Conservation (phyloP, 2,113 vertebrate species). For the Anguilla rostrata region DNA sequence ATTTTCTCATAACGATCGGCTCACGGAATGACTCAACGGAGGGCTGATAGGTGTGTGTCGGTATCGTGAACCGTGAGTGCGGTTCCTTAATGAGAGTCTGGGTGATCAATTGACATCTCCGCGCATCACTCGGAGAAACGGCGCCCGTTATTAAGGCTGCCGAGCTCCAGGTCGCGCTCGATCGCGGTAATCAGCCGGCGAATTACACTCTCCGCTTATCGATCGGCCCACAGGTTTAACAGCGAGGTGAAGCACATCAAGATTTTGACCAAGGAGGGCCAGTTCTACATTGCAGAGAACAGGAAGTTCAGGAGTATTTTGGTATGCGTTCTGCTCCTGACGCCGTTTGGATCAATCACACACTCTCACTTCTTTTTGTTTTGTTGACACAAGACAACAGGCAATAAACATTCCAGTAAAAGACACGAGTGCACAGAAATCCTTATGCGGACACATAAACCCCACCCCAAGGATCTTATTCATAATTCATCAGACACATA, state of each 20-base stretch:
- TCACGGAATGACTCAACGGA: not conserved
- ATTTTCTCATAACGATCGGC: not conserved
- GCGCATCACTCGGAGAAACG: slow-evolving; percentile 66
- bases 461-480: not conserved
- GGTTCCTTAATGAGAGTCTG: slow-evolving; percentile 74
- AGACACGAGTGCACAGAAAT: too few species aligned
- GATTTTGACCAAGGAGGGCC: slow-evolving; percentile 91
- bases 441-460: too few species aligned
- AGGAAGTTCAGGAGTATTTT: slow-evolving; percentile 91
- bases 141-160: slow-evolving; percentile 61
- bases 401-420: not conserved
- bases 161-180: slow-evolving; percentile 71
- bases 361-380: not conserved
- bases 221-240: slow-evolving; percentile 85
- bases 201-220: slow-evolving; percentile 81
- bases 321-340: slow-evolving; percentile 69
- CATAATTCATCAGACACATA: not conserved
- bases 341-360: not conserved
- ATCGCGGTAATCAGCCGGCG: slow-evolving; percentile 72
- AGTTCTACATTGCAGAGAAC: slow-evolving; percentile 92
- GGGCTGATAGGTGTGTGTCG: slow-evolving; percentile 34
- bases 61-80: slow-evolving; percentile 62
- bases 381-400: not conserved
- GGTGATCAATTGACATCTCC: slow-evolving; percentile 62
- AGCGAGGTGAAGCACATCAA: slow-evolving; percentile 97